phyloP scores from a whole-genome alignment of 92 coral and sea anemone species.

The Ricordea florida region DNA sequence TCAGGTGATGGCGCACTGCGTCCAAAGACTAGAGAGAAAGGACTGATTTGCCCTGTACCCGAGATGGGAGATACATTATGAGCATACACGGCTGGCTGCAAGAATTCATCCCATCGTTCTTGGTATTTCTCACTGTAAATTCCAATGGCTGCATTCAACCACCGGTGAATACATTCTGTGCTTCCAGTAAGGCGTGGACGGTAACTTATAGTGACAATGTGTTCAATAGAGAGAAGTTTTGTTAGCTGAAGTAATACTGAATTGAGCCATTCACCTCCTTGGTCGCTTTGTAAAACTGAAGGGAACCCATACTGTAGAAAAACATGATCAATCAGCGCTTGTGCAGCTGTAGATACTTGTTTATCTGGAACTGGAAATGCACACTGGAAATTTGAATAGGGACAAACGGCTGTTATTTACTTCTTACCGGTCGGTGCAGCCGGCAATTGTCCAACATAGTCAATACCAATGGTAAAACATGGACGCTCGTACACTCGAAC shows the following conservation, averaged over 20 bases:
- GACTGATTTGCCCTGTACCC: conserved; percentile 27
- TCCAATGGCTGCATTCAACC: conserved; percentile 53
- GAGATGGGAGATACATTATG: conserved; percentile 35
- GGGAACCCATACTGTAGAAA: conserved; percentile 33
- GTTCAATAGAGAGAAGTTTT: conserved; percentile 48
- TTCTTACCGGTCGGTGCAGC: not conserved
- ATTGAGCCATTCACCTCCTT: conserved; percentile 51
- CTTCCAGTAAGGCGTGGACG: conserved; percentile 57
- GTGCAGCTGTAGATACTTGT: conserved; percentile 39
- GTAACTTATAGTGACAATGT: conserved; percentile 47
- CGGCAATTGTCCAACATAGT: not conserved
- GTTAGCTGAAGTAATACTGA: conserved; percentile 25
- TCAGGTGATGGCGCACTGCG: conserved; percentile 47
- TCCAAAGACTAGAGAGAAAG: conserved; percentile 51
- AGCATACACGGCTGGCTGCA: conserved; percentile 54
- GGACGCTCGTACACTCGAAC: conserved; percentile 15
- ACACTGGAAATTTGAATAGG: conserved; percentile 13
- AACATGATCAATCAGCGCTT: conserved; percentile 32
- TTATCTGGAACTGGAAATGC: conserved; percentile 39
- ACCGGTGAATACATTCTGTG: conserved; percentile 55
- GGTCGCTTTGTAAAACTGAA: conserved; percentile 31
- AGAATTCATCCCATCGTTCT: conserved; percentile 51
- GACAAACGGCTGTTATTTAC: conserved; percentile 9
- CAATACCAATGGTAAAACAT: conserved; percentile 9
- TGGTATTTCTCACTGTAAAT: conserved; percentile 59